A percentile compares a stretch with the other conserved stretches of the same genome.
Evolutionary conservation across 2,888 invertebrate genomes (phyloP).

Genomic region (Ptilodon capucinus): DNA sequence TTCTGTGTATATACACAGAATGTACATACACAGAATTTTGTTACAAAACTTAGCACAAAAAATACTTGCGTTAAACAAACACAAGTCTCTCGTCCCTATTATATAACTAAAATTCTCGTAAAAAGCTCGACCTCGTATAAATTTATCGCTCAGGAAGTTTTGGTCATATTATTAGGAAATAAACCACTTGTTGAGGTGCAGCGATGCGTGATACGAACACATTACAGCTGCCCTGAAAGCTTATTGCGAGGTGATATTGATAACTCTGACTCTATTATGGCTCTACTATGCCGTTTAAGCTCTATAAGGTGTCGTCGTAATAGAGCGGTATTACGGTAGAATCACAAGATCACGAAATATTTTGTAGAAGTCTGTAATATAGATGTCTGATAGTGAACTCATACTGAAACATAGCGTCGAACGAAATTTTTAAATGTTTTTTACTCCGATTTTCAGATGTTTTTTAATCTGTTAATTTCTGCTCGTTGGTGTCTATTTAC

Average conservation of each 20-base stretch:
- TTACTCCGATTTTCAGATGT: too few species aligned
- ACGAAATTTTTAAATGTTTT: too few species aligned
- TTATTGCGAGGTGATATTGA: not conserved
- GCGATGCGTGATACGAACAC: not conserved
- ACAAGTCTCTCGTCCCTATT: not conserved
- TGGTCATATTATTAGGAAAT: conserved; percentile 6
- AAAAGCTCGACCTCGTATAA: not conserved
- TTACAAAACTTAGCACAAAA: not conserved
- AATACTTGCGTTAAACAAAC: not conserved
- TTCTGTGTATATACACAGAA: too few species aligned
- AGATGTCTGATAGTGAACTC: too few species aligned
- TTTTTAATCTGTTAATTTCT: too few species aligned
- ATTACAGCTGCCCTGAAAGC: not conserved
- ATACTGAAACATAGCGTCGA: too few species aligned
- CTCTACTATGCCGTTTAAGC: not conserved
- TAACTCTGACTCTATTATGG: not conserved
- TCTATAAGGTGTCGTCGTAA: too few species aligned
- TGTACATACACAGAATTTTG: too few species aligned
- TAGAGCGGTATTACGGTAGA: too few species aligned
- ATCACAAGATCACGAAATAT: too few species aligned
- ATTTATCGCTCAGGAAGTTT: not conserved
- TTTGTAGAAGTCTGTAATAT: too few species aligned
- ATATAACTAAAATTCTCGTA: not conserved
- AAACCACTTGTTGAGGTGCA: conserved; percentile 11
- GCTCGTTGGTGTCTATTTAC: too few species aligned